Evolutionary conservation across 2,888 invertebrate species (phyloP).

Genomic region (Aleiodes alternator): DNA sequence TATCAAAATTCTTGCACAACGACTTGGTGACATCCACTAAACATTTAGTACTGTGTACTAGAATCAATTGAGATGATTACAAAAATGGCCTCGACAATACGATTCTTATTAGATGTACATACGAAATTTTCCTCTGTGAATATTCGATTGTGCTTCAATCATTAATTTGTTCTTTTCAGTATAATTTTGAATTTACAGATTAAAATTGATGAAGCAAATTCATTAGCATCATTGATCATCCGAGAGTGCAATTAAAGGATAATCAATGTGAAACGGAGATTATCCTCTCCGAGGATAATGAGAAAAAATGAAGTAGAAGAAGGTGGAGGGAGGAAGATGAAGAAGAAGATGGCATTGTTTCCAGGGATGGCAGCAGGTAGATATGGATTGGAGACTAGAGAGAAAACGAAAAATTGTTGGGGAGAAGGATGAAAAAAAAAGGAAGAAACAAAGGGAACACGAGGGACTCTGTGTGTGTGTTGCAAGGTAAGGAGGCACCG

Average conservation of each 20-base stretch:
- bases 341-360: conserved; percentile 24
- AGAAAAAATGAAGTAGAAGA: neutral
- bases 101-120: no score
- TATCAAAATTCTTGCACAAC: no score
- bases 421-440: neutral
- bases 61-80: no score
- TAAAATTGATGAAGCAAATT: neutral
- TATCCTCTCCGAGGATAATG: neutral
- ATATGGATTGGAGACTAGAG: conserved; percentile 33
- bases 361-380: conserved; percentile 32
- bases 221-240: neutral
- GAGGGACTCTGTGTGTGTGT: conserved; percentile 12
- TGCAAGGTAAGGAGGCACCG: conserved; percentile 35
- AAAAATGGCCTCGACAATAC: no score
- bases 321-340: neutral
- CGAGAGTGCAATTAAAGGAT: no score
- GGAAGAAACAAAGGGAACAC: neutral
- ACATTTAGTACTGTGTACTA: no score
- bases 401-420: conserved; percentile 21
- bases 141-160: no score
- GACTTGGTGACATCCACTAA: no score
- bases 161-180: no score
- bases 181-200: no score
- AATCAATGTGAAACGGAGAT: neutral
- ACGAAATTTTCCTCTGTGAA: no score